Evolutionary conservation across 2,113 vertebrate genomes (phyloP).

Genomic region (Ammodramus savannarum): DNA sequence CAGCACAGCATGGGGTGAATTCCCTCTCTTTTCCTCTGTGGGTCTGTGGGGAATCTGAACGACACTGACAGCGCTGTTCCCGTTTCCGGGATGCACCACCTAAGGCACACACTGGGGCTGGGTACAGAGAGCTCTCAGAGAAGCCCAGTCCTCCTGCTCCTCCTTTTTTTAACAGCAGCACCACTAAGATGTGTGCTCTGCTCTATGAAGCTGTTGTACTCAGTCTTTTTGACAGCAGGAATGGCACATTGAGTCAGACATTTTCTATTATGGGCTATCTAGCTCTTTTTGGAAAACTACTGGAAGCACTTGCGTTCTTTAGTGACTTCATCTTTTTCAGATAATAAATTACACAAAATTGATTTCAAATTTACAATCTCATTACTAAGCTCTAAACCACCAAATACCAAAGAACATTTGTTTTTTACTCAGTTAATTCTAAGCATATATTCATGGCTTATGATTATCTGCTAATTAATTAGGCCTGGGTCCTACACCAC

Average conservation of each 20-base stretch:
- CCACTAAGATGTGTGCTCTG: background rate
- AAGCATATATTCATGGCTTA: background rate
- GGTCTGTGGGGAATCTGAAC: background rate
- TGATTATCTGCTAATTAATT: background rate
- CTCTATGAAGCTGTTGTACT: background rate
- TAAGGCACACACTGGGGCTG: background rate
- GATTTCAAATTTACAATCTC: background rate
- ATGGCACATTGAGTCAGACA: background rate
- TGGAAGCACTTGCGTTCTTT: background rate
- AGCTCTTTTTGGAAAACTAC: background rate
- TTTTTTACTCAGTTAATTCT: background rate
- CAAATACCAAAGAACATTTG: background rate
- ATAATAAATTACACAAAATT: background rate
- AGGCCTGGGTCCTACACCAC: background rate
- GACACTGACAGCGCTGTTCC: fast-evolving
- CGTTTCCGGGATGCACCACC: background rate
- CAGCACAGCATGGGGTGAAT: background rate
- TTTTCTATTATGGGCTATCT: background rate
- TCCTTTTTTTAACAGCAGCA: background rate
- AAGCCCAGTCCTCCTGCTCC: background rate
- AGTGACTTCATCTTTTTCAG: background rate
- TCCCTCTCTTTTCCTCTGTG: background rate
- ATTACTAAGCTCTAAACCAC: background rate
- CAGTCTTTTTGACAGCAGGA: background rate
- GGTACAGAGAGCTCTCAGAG: background rate